Conservation (phyloP, 1,140 invertebrate genomes). For the Philopotamus ludificatus region DNA sequence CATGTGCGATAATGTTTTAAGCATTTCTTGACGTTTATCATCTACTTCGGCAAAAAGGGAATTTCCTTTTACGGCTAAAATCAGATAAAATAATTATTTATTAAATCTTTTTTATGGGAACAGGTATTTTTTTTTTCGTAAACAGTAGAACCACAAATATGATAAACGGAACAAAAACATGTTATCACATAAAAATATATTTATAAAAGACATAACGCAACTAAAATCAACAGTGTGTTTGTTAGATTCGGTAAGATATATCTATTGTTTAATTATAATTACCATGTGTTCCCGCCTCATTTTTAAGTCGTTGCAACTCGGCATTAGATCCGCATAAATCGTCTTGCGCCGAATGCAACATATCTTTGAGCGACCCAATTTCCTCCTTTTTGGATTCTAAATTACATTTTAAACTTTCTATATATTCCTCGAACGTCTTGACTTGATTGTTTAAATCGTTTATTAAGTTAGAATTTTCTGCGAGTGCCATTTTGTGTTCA, state of each 20-base stretch:
- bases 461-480: slow-evolving; percentile 2
- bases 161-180: neutral
- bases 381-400: slow-evolving; percentile 35
- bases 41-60: slow-evolving; percentile 57
- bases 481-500: slow-evolving; percentile 24
- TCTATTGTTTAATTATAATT: slow-evolving; percentile 13
- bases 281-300: slow-evolving; percentile 23
- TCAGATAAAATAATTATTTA: slow-evolving; percentile 4
- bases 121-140: no score
- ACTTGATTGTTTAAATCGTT: slow-evolving; percentile 23
- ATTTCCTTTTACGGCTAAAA: slow-evolving; percentile 54
- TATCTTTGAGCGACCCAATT: slow-evolving; percentile 31
- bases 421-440: slow-evolving; percentile 30
- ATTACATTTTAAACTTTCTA: slow-evolving; percentile 35
- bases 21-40: slow-evolving; percentile 56
- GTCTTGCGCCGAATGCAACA: slow-evolving; percentile 38
- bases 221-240: no score
- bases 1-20: slow-evolving; percentile 53
- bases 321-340: slow-evolving; percentile 21
- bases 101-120: no score
- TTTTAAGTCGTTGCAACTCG: slow-evolving; percentile 33
- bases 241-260: no score
- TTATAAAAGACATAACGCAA: neutral
- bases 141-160: no score
- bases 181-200: neutral